A percentile compares a stretch with the other conserved stretches of the same genome.
Conservation (phyloP, 2,113 vertebrate species). For the Datnioides undecimradiatus region DNA sequence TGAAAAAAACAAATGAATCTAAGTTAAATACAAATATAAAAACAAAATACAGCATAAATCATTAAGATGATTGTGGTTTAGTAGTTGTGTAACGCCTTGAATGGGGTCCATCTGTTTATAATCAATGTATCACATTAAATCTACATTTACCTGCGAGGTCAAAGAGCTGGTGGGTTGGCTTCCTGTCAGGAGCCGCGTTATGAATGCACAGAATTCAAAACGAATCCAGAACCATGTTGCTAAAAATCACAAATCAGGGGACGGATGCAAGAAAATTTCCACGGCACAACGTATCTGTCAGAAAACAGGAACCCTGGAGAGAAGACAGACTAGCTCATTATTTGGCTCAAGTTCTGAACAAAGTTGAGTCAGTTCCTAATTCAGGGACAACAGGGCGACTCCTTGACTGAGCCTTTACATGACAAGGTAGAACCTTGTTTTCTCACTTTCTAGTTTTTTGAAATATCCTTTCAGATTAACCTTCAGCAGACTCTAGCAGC, state of each 20-base stretch:
- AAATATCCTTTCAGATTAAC: slow-evolving; percentile 1
- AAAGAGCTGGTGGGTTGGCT: not conserved
- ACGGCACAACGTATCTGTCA: not conserved
- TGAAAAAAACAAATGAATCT: not conserved
- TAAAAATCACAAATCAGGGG: not conserved
- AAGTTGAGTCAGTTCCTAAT: not conserved
- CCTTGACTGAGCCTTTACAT: not conserved
- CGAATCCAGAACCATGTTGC: too few species aligned
- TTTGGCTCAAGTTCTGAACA: not conserved
- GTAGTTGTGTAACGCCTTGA: not conserved
- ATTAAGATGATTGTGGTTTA: not conserved
- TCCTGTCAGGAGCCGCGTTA: not conserved
- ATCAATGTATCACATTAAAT: not conserved
- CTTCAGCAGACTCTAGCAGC: not conserved
- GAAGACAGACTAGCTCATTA: not conserved
- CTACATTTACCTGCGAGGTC: not conserved
- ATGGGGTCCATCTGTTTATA: not conserved
- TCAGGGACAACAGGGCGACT: not conserved
- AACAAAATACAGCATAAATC: not conserved
- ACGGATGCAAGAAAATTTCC: not conserved
- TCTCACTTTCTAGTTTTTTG: not conserved
- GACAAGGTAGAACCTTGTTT: not conserved
- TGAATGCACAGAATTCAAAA: not conserved
- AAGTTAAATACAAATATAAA: not conserved
- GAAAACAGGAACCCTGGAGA: too few species aligned